Percentiles rank a stretch among this genome's conserved stretches.
These are phyloP conservation scores for Nomada lathburiana DNA, from an alignment of 2,888 invertebrate species.

Conservation along the genomic window DNA sequence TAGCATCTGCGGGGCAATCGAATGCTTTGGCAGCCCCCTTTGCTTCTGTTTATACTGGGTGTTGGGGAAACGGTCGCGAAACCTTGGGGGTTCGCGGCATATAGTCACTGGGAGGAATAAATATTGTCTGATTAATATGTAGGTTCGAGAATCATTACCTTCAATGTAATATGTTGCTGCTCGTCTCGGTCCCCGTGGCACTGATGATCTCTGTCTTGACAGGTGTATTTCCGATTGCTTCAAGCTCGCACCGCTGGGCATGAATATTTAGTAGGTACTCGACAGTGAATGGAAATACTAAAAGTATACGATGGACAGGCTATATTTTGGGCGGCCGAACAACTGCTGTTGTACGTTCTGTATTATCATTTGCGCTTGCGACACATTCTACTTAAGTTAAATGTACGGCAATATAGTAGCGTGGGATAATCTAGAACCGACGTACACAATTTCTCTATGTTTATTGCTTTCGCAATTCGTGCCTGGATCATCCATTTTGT, in stretches of 20 bases:
- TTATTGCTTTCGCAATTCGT: too few relatives aligned
- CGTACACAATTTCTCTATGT: too few relatives aligned
- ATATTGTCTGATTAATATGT: too few relatives aligned
- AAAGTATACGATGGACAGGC: too few relatives aligned
- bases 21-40: neutral
- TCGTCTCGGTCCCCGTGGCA: too few relatives aligned
- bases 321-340: neutral
- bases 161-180: too few relatives aligned
- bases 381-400: neutral
- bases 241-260: neutral
- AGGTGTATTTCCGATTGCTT: conserved; percentile 10
- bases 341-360: neutral
- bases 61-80: too few relatives aligned
- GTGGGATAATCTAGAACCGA: neutral
- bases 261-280: conserved; percentile 24
- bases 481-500: neutral
- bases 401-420: neutral
- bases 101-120: too few relatives aligned
- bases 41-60: neutral
- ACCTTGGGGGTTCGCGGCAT: too few relatives aligned
- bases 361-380: neutral
- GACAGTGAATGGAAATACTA: neutral
- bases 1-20: conserved; percentile 10
- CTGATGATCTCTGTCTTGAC: too few relatives aligned
- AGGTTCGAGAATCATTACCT: too few relatives aligned